Evolutionary conservation across 2,113 vertebrate genomes (phyloP).

Genomic region (Recurvirostra avosetta): DNA sequence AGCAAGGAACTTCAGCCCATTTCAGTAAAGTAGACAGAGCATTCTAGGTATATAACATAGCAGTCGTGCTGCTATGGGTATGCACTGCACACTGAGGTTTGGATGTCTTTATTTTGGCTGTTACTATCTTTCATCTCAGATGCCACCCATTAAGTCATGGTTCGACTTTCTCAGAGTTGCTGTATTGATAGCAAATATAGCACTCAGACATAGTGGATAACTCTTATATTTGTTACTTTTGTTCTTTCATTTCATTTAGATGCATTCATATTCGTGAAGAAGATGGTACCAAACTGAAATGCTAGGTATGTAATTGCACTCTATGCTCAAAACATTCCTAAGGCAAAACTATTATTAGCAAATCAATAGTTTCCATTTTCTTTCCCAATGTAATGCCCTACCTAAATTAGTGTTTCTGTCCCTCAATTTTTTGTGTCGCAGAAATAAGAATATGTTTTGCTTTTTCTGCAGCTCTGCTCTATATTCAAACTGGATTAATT

Average conservation of each 20-base stretch:
- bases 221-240: background rate
- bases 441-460: background rate
- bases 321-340: background rate
- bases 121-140: background rate
- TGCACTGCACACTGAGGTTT: background rate
- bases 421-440: background rate
- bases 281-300: background rate
- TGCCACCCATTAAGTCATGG: background rate
- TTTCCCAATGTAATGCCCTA: background rate
- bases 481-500: background rate
- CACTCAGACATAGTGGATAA: background rate
- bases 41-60: background rate
- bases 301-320: background rate
- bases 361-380: conserved; percentile 37
- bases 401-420: background rate
- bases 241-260: background rate
- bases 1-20: background rate
- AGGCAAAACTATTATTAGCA: background rate
- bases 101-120: background rate
- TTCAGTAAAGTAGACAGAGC: background rate
- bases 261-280: background rate
- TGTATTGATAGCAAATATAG: background rate
- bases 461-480: background rate
- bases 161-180: background rate
- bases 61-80: background rate